These are phyloP conservation scores for Micronycteris hirsuta DNA, from an alignment of 2,113 vertebrate genomes.

Conservation along the genomic window DNA sequence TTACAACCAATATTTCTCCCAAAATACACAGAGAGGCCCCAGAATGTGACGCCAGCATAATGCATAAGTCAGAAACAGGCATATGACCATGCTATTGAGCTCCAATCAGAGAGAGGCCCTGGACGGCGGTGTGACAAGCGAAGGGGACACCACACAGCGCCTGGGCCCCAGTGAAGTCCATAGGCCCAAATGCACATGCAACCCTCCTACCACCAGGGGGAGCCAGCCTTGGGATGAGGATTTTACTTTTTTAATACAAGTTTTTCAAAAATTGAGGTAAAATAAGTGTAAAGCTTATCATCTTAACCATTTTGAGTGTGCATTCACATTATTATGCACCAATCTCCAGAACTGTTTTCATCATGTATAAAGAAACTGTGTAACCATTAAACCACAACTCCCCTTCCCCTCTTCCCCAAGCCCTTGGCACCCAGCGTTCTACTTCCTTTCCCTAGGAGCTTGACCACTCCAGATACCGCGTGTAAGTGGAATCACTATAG, in stretches of 20 bases:
- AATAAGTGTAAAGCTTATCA: background rate
- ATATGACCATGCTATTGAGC: background rate
- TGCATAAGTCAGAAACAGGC: background rate
- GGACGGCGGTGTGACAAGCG: too few relatives aligned
- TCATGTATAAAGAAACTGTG: too few relatives aligned
- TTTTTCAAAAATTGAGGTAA: background rate
- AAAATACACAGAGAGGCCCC: background rate
- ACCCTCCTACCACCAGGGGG: background rate
- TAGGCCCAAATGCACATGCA: fast-evolving
- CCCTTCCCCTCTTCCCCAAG: too few relatives aligned
- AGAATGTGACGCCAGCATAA: background rate
- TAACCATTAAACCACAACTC: too few relatives aligned
- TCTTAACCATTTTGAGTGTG: background rate
- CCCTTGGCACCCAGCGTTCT: too few relatives aligned
- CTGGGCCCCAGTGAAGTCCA: background rate
- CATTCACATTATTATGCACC: too few relatives aligned
- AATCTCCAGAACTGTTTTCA: too few relatives aligned
- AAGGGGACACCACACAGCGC: fast-evolving
- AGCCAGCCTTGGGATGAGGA: background rate
- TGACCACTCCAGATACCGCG: too few relatives aligned
- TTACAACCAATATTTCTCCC: background rate
- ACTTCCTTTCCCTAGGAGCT: too few relatives aligned
- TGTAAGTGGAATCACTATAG: background rate
- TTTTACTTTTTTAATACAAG: background rate
- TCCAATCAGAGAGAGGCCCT: background rate